Base-by-base conservation (phyloP, 2,888 invertebrate genomes). In the Perdita meconis region DNA sequence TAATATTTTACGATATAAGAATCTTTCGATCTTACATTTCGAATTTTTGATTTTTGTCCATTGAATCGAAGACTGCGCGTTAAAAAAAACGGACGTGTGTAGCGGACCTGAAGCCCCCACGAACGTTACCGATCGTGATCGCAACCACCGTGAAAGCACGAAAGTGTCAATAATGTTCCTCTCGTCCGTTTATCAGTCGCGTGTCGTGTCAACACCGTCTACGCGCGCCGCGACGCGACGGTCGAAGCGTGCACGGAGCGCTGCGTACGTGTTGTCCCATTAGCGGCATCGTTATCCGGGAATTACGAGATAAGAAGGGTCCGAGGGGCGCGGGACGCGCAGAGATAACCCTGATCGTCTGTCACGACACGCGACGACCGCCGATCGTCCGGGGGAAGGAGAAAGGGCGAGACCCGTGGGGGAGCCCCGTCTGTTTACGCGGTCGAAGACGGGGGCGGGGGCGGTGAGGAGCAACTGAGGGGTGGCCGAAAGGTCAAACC, bases 401-500 rank as follows among this genome's bases (percentile, higher is more conserved):
- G n/a, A 57, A 47, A 40, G n/a, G 50, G 38, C 13, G 51, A 34
- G 50, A 26, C 53, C 38, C 59, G 51, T 59, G 30, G 26, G 50
- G 16, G 38, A 24, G 19, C 16, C 26, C 42, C 30, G 40, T 64
- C 40, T 78, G 76, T 78, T 75, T 73, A 81, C 64, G 61, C 44
- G 30, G 22, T 19, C n/a, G 36, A 12, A 16, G 38, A 16, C n/a
- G 56, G 30, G 8, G 72, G 42, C 19, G 47, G 26, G 10, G 19
- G 34, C 24, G 24, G 64, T 61, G 68, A 56, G 70, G 68, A 68
- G 60, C 19, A 40, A 63, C 68, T 53, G 60, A 22, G 53, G 67
- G 79, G 65, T 73, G 77, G 78, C 51, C 64, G 70, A 82, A 67
- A 86, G 90, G 90, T 90, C 90, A 89, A 86, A 87, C 87, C 90